A percentile compares a stretch with the other conserved stretches of the same genome.
phyloP scores from a whole-genome alignment of 2,888 invertebrate species.

The Drosophila hamatofila region DNA sequence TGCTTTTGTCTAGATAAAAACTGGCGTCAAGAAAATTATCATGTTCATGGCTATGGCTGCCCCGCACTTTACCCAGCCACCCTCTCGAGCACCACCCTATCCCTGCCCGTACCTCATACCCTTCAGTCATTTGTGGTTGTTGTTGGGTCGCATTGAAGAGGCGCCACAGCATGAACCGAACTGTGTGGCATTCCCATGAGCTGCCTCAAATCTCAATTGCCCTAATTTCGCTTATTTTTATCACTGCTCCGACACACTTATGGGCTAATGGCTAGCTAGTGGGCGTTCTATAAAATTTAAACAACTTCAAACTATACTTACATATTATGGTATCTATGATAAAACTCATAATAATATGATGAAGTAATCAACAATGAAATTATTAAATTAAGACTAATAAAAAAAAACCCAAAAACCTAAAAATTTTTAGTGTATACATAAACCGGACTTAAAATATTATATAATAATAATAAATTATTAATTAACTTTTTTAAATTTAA shows the following conservation, averaged over 20 bases:
- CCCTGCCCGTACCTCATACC: background rate
- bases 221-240: constrained; percentile 63
- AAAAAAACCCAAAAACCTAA: background rate
- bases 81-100: background rate
- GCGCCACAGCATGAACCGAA: constrained; percentile 59
- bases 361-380: background rate
- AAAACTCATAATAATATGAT: background rate
- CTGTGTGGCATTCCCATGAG: constrained; percentile 50
- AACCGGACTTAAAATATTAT: too few species aligned
- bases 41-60: constrained; percentile 72
- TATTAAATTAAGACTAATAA: background rate
- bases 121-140: constrained; percentile 67
- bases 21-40: constrained; percentile 81
- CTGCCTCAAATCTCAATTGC: constrained; percentile 58
- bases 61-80: background rate
- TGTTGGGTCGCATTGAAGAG: constrained; percentile 64
- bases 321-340: constrained; percentile 2
- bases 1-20: constrained; percentile 75
- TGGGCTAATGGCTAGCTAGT: constrained; percentile 23
- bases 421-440: too few species aligned
- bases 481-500: too few species aligned
- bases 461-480: too few species aligned
- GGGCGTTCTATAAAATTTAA: constrained; percentile 15
- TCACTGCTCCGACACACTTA: constrained; percentile 48
- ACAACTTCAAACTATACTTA: constrained; percentile 6